Conservation (phyloP, 2,888 invertebrate species). For the Troides aeacus region DNA sequence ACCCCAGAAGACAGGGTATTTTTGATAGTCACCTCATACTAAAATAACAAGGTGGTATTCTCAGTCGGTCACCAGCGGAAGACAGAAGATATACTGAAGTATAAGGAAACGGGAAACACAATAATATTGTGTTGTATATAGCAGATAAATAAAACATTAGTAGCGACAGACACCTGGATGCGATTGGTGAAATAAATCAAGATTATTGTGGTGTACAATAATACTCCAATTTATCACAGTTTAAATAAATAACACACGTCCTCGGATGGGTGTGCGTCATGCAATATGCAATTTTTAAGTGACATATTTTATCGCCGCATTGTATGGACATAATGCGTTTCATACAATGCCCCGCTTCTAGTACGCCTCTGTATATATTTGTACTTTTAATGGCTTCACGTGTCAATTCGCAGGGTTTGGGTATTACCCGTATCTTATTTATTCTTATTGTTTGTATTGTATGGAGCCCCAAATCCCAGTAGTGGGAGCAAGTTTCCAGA, state of each 20-base stretch:
- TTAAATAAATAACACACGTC: constrained; percentile 26
- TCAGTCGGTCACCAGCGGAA: too few relatives aligned
- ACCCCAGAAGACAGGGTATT: too few relatives aligned
- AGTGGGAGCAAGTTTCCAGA: too few relatives aligned
- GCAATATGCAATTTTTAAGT: constrained; percentile 30
- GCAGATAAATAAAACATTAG: constrained; percentile 23
- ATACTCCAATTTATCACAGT: constrained; percentile 24
- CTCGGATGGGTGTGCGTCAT: constrained; percentile 11
- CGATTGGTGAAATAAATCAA: constrained; percentile 14
- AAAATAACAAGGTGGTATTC: too few relatives aligned
- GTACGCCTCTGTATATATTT: constrained; percentile 8
- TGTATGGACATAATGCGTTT: constrained; percentile 26
- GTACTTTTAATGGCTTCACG: constrained; percentile 21
- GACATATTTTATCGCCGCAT: constrained; percentile 30
- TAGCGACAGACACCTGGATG: constrained; percentile 15
- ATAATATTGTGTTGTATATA: not conserved
- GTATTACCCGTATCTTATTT: not conserved
- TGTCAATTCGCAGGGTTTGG: constrained; percentile 4
- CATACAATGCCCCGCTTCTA: constrained; percentile 28
- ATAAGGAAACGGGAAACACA: not conserved
- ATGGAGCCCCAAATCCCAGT: too few relatives aligned
- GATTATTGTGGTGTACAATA: constrained; percentile 23
- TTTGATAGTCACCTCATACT: too few relatives aligned
- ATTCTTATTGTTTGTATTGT: too few relatives aligned
- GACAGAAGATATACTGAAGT: not conserved